Evolutionary conservation across 1,140 invertebrate genomes (phyloP), one percentile per base, ranked within the genome.

Genomic region (Plodia interpunctella): DNA sequence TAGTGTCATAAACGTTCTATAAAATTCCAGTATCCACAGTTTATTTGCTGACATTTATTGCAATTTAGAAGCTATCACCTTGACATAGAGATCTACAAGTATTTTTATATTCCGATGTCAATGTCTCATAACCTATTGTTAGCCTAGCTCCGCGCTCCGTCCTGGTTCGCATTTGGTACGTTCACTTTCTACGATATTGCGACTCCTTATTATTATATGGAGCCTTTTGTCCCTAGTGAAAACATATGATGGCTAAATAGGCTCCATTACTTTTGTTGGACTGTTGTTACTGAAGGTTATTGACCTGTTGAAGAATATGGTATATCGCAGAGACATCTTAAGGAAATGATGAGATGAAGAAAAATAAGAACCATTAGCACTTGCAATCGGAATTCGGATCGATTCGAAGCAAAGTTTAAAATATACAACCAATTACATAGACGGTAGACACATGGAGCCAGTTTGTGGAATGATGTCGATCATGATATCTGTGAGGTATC

Each of bases 101-200:
- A 6, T 25, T 25, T 25, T 25, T 25, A n/a, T 25, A 44, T 49
- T 70, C 66, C 60, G 63, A 72, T 65, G 73, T 44, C 38, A 10
- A 15, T 4, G 38, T 3, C 13, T 44, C 13, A n/a, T 15, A 44
- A 44, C 38, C 5, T 44, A 44, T 44, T 44, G 13, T 44, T 15
- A 44, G 38, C 10, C 38, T 1, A 2, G 30, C 21, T 25, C 21
- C 21, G 21, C 21, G 74, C 76, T 83, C 56, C 75, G 80, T 79
- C 76, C 80, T 80, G 76, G 52, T 86, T 83, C 72, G 72, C 81
- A 84, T 76, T 69, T 70, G 66, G 76, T 68, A 60, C 79, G 68
- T 83, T 86, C 78, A 86, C 80, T 84, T 87, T 86, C 81, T 83
- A 68, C 62, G 68, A 59, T 61, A 62, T 65, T 65, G 64, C 35